Evolutionary conservation across 2,797 vertebrate species (phyloP), one percentile per base, ranked within the genome.

Genomic region (Mus spretus): DNA sequence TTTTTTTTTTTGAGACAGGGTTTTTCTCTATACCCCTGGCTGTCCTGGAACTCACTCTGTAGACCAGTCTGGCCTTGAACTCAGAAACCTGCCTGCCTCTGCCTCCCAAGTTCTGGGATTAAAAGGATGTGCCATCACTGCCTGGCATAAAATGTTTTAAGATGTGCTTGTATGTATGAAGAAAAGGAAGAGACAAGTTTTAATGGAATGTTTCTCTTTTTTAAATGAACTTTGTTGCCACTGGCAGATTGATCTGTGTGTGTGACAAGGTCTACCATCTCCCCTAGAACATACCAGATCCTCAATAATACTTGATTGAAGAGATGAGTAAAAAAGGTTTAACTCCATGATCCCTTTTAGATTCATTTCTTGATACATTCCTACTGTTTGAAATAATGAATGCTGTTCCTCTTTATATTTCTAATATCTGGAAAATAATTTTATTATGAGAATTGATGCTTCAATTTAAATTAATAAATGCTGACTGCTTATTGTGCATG

Each of bases 381-480:
- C 40, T 90, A 4, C 57, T 63, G 28, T 19, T 74, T 91, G 31
- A 26, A 17, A 17, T 55, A 15, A 63, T 24, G 77, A 1, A 31
- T 88, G 0, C 55, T 82, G 3, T 87, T 72, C 22, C 83, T 0
- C 6, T 34, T 86, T 67, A 81, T 75, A 67, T 47, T 63, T 47
- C 2, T 75, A 50, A 82, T 28, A 82, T 82, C n/a, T 13, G 82
- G 19, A 79, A 89, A 94, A 40, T 89, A 85, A 90, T 59, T 94
- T 89, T 92, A 94, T 79, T 82, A 91, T 83, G 34, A 81, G 61
- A 96, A 81, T 31, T 78, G 65, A 88, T 78, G n/a, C 20, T 92
- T 92, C 40, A n/a, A 79, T 93, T 94, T 74, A 95, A 91, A 93
- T 88, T n/a, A 95, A 84, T 10, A 59, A 83, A 61, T 3, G 12